These are phyloP conservation scores for Pseudonaja textilis DNA, from an alignment of 2,113 vertebrate species.

Conservation along the genomic window DNA sequence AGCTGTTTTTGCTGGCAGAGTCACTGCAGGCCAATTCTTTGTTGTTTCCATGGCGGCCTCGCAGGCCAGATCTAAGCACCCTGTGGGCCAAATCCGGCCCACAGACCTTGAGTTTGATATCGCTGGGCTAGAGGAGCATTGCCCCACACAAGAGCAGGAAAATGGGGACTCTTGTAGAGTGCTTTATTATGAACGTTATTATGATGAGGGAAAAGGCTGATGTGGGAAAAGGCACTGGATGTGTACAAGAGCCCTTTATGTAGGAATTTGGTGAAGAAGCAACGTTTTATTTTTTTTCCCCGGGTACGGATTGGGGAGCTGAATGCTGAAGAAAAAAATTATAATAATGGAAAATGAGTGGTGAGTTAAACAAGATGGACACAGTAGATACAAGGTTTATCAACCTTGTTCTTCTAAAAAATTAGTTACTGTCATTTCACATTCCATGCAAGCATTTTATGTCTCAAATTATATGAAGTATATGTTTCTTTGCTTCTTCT, in stretches of 20 bases:
- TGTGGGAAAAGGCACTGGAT: background rate
- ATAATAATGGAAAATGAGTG: background rate
- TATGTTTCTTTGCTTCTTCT: background rate
- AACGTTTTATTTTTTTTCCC: background rate
- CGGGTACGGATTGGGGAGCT: background rate
- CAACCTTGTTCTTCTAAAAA: background rate
- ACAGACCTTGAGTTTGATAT: too few relatives aligned
- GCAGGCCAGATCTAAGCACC: too few relatives aligned
- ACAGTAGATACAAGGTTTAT: background rate
- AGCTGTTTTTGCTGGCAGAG: too few relatives aligned
- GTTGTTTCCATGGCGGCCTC: too few relatives aligned
- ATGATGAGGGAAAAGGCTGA: background rate
- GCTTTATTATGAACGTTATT: background rate
- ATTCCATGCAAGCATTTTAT: background rate
- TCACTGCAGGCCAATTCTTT: too few relatives aligned
- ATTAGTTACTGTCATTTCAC: background rate
- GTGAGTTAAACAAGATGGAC: background rate
- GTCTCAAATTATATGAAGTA: background rate
- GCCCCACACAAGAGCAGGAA: background rate
- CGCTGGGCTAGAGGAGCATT: background rate
- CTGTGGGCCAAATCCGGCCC: rapidly evolving
- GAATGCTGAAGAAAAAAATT: background rate
- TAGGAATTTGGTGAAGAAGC: background rate
- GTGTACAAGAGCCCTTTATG: background rate
- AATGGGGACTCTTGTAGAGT: background rate